A percentile compares a stretch with the other conserved stretches of the same genome.
phyloP scores from a whole-genome alignment of 2,797 vertebrate species.

The Semotilus atromaculatus region DNA sequence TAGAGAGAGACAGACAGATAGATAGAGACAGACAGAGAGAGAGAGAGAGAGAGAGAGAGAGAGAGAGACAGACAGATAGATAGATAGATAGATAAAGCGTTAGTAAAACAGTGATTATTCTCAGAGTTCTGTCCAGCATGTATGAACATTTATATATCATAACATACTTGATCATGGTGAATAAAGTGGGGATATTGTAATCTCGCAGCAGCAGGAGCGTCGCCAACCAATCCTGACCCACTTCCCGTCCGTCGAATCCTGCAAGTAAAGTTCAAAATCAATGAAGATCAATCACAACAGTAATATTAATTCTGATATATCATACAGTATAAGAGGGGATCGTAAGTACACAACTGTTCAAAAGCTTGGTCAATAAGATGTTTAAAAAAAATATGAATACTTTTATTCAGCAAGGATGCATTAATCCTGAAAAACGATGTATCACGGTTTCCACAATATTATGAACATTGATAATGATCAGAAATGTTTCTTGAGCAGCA shows the following conservation, averaged over 20 bases:
- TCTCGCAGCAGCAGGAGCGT: slow-evolving; percentile 86
- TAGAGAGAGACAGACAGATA: fast-evolving
- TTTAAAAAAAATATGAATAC: too few relatives aligned
- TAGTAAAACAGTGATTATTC: neutral
- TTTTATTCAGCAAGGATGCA: too few relatives aligned
- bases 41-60: neutral
- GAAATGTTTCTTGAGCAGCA: neutral
- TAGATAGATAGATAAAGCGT: neutral
- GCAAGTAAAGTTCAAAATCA: slow-evolving; percentile 73
- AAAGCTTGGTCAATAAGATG: neutral
- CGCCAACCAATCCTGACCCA: slow-evolving; percentile 83
- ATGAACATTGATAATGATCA: too few relatives aligned
- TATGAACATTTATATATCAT: neutral
- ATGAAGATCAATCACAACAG: neutral
- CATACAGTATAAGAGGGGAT: neutral
- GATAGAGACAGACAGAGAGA: fast-evolving
- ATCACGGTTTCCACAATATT: too few relatives aligned
- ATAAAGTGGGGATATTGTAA: slow-evolving; percentile 79
- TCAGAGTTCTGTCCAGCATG: neutral
- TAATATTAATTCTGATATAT: neutral
- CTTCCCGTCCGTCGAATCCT: slow-evolving; percentile 76
- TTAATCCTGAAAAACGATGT: too few relatives aligned
- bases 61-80: fast-evolving
- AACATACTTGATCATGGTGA: slow-evolving; percentile 81
- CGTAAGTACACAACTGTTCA: neutral